Percentiles rank a stretch among this genome's conserved stretches.
These are phyloP conservation scores for Nansenia antarctica DNA, from an alignment of 2,113 vertebrate genomes.

Conservation along the genomic window DNA sequence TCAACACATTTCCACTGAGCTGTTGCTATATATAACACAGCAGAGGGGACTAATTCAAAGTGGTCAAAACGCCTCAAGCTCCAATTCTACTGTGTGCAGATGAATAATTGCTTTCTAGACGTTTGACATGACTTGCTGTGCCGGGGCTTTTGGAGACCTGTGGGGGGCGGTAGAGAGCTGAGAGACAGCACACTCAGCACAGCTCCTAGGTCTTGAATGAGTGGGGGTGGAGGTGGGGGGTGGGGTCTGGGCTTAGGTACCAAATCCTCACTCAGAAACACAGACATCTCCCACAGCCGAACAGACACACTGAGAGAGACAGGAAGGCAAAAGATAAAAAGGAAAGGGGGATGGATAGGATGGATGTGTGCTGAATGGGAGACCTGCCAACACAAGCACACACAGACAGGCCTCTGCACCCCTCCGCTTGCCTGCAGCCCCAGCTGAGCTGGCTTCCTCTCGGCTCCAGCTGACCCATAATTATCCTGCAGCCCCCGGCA, in stretches of 20 bases:
- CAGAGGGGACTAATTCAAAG: background rate
- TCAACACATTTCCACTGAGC: no score
- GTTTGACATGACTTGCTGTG: background rate
- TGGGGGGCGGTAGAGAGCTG: slow-evolving; percentile 43
- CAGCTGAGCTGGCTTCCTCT: slow-evolving; percentile 25
- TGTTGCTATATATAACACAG: no score
- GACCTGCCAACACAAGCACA: slow-evolving; percentile 49
- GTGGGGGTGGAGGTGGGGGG: slow-evolving; percentile 12
- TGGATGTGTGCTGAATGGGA: slow-evolving; percentile 32
- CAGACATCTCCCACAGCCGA: slow-evolving; percentile 49
- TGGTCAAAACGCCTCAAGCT: background rate
- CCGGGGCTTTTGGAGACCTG: slow-evolving; percentile 28
- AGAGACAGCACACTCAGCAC: background rate
- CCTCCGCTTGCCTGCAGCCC: background rate
- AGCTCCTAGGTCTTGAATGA: slow-evolving; percentile 11
- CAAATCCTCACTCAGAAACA: slow-evolving; percentile 50
- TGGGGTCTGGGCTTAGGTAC: slow-evolving; percentile 38
- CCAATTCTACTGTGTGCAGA: background rate
- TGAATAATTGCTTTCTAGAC: slow-evolving; percentile 5
- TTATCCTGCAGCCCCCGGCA: background rate
- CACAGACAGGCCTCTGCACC: background rate
- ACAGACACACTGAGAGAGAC: slow-evolving; percentile 35
- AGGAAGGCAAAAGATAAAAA: slow-evolving; percentile 11
- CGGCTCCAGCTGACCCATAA: slow-evolving; percentile 27
- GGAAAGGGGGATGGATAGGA: slow-evolving; percentile 31